Evolutionary conservation across 1,140 invertebrate species (phyloP), one percentile per base, ranked within the genome.

Genomic region (Diabrotica undecimpunctata): DNA sequence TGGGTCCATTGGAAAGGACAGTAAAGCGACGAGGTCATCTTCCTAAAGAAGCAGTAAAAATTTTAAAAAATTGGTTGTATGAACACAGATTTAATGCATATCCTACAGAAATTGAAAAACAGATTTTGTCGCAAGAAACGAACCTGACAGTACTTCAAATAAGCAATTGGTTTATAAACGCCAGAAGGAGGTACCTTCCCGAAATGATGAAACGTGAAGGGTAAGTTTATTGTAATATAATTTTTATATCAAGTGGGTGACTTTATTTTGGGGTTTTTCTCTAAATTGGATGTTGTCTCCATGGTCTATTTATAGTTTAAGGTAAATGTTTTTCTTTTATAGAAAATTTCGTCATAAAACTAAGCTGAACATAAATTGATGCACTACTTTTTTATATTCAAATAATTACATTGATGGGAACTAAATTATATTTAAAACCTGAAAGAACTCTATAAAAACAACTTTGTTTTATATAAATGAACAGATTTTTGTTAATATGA

Each of bases 51-150:
- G 90, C 93, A 0, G 94, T 96, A 0, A 93, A 92, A 73, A 92
- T 97, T 46, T 77, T 98, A 6, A 96, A 95, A 77, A 85, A 88
- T 62, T 98, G 95, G 95, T 82, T 97, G 0, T 96, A 92, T 74
- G 92, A 96, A 60, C 93, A 97, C 75, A 84, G 94, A 36, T 97
- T 95, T 80, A 96, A 97, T 78, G 95, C 95, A 0, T 98, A 98
- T 77, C 96, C 96, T 0, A 95, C 88, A 68, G 96, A 98, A 76
- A 87, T 88, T n/a, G 94, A 97, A 77, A 98, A 98, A 77, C 77
- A 90, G 4, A 85, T 86, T 0, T 80, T 98, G 7, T 93, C 94
- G 10, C 87, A 90, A 75, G 91, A 94, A 72, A 92, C 95, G 0
- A 90, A 91, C 75, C 82, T 98, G 6, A 95, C 93, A 0, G 88